A percentile compares a stretch with the other conserved stretches of the same genome.
phyloP scores from a whole-genome alignment of 2,797 vertebrate genomes.

The Enteromius trimaculatus region DNA sequence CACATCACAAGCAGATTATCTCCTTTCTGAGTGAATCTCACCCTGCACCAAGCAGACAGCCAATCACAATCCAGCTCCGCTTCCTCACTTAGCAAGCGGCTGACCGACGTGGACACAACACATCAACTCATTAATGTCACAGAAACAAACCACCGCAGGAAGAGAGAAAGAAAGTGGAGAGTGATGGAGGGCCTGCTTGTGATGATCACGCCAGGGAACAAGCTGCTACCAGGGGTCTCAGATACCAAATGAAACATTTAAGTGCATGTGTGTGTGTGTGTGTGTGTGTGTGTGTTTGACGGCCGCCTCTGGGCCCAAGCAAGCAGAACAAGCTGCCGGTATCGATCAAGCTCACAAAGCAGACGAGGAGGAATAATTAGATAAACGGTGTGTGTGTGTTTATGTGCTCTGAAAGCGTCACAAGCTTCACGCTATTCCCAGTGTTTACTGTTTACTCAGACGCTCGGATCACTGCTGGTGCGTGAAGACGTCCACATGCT shows the following conservation, averaged over 20 bases:
- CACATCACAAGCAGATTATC: constrained; percentile 24
- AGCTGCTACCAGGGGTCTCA: constrained; percentile 16
- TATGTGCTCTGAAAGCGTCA: neutral
- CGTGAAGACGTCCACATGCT: neutral
- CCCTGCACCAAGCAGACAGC: constrained; percentile 13
- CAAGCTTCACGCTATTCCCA: neutral
- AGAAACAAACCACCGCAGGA: constrained; percentile 20
- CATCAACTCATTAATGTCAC: constrained; percentile 33
- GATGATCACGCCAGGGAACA: constrained; percentile 18
- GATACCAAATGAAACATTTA: constrained; percentile 20
- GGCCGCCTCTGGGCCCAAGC: neutral
- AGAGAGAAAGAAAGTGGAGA: neutral
- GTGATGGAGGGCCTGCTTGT: neutral
- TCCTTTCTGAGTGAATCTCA: neutral
- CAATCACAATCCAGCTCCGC: constrained; percentile 17
- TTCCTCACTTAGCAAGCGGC: constrained; percentile 4
- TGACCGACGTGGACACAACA: constrained; percentile 14
- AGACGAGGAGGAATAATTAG: constrained; percentile 7
- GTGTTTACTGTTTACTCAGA: constrained; percentile 10
- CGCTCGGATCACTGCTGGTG: neutral
- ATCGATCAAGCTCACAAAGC: constrained; percentile 24
- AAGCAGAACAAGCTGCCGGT: constrained; percentile 25
- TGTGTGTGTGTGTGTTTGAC: neutral
- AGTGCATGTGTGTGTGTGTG: neutral
- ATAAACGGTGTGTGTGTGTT: neutral